Base-by-base conservation (phyloP, 2,888 invertebrate genomes). In the Eulithis testata region DNA sequence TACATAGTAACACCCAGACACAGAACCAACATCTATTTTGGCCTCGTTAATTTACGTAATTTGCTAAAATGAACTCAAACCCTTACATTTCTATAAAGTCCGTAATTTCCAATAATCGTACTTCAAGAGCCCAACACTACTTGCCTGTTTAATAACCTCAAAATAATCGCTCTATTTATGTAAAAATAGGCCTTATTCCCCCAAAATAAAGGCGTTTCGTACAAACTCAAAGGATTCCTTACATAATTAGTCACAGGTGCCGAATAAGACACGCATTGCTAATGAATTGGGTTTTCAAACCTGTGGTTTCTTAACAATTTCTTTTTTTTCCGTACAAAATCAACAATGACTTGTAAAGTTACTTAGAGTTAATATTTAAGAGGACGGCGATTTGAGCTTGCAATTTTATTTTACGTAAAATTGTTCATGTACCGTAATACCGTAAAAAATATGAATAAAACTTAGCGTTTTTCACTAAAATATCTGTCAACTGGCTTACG, bases 241-340 rank as follows among this genome's bases (percentile, higher is more conserved):
- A 59, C 49, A 63, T 51, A 68, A 71, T 65, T 71, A 36, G 73
- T 55, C 73, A 76, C 77, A 76, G 82, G 85, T 81, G 76, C 81
- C 82, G 76, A 85, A 88, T 88, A 79, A 76, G 87, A 74, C 78
- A 86, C 88, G 90, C 80, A 83, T 72, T 78, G 73, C 63, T 67
- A 73, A 70, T 70, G 88, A 87, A 89, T 87, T 80, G 83, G 84
- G 85, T 85, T 85, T 83, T 75, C 70, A 76, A 76, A 73, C 71
- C 78, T 77, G 78, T 76, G 74, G 73, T 78, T 81, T 81, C 86
- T 85, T 82, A 81, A 69, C 79, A 70, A 72, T 50, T 63, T 54
- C 40, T 53, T 75, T 74, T 75, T 69, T 66, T 70, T 44, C 47
- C 52, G 47, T 8, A 68, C 78, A 74, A 81, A 76, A 58, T 75